Percentiles rank a stretch among this genome's conserved stretches.
phyloP scores from a whole-genome alignment of 2,113 vertebrate genomes.

The Machaerirhynchus nigripectus region DNA sequence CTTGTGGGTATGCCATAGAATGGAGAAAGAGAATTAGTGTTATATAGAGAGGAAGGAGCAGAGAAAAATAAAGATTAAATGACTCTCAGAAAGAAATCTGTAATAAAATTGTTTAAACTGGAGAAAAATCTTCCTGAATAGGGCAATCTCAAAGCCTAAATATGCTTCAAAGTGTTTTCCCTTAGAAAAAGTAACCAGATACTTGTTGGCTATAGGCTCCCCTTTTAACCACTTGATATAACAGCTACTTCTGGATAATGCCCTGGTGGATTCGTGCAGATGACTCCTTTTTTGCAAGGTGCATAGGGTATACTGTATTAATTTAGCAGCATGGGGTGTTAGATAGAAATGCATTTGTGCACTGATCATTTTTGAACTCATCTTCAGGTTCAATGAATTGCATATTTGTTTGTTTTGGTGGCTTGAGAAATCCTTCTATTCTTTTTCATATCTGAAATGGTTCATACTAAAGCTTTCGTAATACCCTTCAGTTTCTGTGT shows the following conservation, averaged over 20 bases:
- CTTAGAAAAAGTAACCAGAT: background rate
- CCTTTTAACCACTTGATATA: background rate
- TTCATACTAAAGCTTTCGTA: conserved; percentile 76
- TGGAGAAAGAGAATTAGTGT: background rate
- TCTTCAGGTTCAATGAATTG: conserved; percentile 51
- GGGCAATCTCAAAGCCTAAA: background rate
- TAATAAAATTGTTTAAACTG: background rate
- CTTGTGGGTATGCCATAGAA: background rate
- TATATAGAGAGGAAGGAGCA: background rate
- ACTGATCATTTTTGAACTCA: conserved; percentile 26
- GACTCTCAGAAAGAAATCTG: background rate
- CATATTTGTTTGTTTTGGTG: conserved; percentile 58
- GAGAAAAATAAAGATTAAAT: background rate
- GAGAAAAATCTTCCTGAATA: background rate
- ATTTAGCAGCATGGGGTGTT: background rate
- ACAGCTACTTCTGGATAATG: background rate
- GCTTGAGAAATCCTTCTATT: conserved; percentile 42
- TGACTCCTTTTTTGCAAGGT: background rate
- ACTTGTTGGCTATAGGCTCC: background rate
- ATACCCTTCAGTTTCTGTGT: conserved; percentile 77
- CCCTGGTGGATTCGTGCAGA: background rate
- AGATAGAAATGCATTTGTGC: background rate
- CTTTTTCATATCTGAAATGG: conserved; percentile 69
- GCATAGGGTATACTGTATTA: background rate
- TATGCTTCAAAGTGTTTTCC: background rate